A percentile compares a stretch with the other conserved stretches of the same genome.
These are phyloP conservation scores for Odontesthes bonariensis DNA, from an alignment of 2,113 vertebrate species.

Conservation along the genomic window DNA sequence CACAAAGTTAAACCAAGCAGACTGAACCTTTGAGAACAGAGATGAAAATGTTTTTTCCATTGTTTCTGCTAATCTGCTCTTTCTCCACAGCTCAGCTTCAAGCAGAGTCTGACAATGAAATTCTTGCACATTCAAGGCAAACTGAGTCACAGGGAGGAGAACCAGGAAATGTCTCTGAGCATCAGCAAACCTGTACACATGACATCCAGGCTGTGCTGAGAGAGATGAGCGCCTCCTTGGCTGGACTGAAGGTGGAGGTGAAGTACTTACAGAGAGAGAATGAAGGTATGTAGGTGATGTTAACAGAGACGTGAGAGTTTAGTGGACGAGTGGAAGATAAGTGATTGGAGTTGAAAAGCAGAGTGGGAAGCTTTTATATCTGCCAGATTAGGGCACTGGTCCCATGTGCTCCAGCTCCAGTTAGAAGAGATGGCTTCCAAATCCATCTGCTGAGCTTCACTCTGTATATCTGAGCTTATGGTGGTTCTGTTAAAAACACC, in stretches of 20 bases:
- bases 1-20: not conserved
- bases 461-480: too few species aligned
- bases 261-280: slow-evolving; percentile 47
- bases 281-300: slow-evolving; percentile 17
- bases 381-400: too few species aligned
- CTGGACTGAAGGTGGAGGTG: slow-evolving; percentile 47
- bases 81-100: slow-evolving; percentile 12
- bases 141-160: not conserved
- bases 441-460: too few species aligned
- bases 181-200: not conserved
- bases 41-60: not conserved
- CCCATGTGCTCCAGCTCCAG: too few species aligned
- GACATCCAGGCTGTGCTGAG: slow-evolving; percentile 57
- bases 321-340: too few species aligned
- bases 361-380: too few species aligned
- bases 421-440: too few species aligned
- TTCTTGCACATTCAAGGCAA: slow-evolving; percentile 1
- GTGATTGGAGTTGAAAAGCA: too few species aligned
- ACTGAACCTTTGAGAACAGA: slow-evolving; percentile 12
- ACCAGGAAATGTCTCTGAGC: not conserved
- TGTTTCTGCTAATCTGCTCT: slow-evolving; percentile 45
- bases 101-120: slow-evolving; percentile 16
- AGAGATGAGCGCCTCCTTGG: slow-evolving; percentile 51
- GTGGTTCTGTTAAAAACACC: too few species aligned
- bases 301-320: too few species aligned